Evolutionary conservation across 2,113 vertebrate species (phyloP), one percentile per base, ranked within the genome.

Genomic region (Sialia sialis): DNA sequence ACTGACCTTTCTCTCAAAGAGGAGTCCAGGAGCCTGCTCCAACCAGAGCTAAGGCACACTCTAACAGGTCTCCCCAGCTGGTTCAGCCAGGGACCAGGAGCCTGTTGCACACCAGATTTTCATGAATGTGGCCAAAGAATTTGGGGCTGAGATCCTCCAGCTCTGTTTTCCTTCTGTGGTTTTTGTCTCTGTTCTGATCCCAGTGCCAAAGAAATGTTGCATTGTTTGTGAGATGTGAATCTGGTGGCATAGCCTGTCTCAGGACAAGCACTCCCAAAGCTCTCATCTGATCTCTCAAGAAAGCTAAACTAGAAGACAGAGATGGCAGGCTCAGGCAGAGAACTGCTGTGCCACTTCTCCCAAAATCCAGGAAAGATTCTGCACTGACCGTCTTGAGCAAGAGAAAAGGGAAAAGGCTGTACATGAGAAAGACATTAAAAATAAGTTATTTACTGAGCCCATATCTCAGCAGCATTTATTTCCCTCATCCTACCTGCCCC

Each of bases 181-280:
- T 91, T 96, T 75, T 72, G 49, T 84, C 72, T 93, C 55, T 63
- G 15, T 89, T 93, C 91, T 91, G 94, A 95, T 95, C 43, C 81
- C 0, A 0, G 67, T 77, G 94, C 91, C 87, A 91, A 89, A 83
- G 74, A 91, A 82, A 58, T 27, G 34, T 43, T 85, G 66, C 49
- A 51, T 79, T 95, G 89, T 94, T 91, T 51, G 67, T 84, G 84
- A 91, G 78, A 80, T 79, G 19, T 74, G 63, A 83, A 95, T 76
- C 81, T 63, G 70, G 78, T 90, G 82, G 78, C 87, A 76, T 4
- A 43, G 89, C 52, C 76, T 41, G 83, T 43, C 60, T 88, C 83
- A 58, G 77, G 75, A 75, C 52, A 64, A 63, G 85, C 41, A 20
- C 63, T 74, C 84, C 70, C 59, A 80, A 93, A 83, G 55, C 55